These are phyloP conservation scores for Telmatochromis sp. DNA, from an alignment of 2,113 vertebrate species.

Conservation along the genomic window DNA sequence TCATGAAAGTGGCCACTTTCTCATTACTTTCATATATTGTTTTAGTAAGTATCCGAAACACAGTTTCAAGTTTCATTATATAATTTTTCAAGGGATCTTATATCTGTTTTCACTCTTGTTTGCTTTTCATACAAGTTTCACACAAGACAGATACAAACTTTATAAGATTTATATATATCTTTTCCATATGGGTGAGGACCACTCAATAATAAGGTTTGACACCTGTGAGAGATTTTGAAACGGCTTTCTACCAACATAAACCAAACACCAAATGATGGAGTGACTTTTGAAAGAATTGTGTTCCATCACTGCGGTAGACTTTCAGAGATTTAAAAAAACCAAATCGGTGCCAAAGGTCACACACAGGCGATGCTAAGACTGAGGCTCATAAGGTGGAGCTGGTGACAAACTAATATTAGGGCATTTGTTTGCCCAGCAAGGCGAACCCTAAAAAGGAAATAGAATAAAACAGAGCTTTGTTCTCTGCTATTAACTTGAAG, in stretches of 20 bases:
- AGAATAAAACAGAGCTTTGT: neutral
- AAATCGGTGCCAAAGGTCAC: neutral
- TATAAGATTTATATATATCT: too few species aligned
- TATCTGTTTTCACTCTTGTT: too few species aligned
- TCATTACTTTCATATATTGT: too few species aligned
- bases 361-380: neutral
- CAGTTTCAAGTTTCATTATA: too few species aligned
- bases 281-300: neutral
- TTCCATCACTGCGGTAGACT: neutral
- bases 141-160: too few species aligned
- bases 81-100: too few species aligned
- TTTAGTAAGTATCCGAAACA: too few species aligned
- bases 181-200: neutral
- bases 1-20: too few species aligned
- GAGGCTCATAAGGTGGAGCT: neutral
- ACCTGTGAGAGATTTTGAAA: neutral
- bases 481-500: neutral
- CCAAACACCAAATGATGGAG: neutral
- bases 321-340: neutral
- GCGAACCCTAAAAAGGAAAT: neutral
- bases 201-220: rapidly evolving
- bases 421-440: neutral
- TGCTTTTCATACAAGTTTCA: too few species aligned
- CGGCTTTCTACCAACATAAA: rapidly evolving
- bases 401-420: neutral